phyloP scores from a whole-genome alignment of 2,797 vertebrate species.

The Cirrhinus molitorella region DNA sequence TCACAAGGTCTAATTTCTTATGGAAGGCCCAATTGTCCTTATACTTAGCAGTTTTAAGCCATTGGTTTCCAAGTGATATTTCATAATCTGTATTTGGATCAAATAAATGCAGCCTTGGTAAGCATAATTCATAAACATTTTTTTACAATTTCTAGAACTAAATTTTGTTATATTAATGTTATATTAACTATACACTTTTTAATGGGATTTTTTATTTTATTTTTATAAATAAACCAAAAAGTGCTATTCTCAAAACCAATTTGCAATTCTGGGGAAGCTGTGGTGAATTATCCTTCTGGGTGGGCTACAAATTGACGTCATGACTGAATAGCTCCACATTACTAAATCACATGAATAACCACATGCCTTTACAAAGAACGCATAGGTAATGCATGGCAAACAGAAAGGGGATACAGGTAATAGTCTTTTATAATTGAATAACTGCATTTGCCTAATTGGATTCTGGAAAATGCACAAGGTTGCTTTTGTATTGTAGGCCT shows the following conservation, averaged over 20 bases:
- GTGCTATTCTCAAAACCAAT: neutral
- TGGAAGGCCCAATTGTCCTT: neutral
- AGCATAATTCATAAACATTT: neutral
- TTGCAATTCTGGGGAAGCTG: neutral
- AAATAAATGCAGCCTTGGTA: neutral
- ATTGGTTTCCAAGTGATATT: neutral
- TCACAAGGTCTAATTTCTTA: neutral
- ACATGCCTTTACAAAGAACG: neutral
- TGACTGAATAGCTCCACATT: slow-evolving; percentile 45
- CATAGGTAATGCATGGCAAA: neutral
- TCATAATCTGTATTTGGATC: neutral
- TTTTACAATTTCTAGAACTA: neutral
- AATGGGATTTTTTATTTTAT: too few relatives aligned
- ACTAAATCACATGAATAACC: slow-evolving; percentile 61
- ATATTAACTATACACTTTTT: too few relatives aligned
- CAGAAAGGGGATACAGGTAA: neutral
- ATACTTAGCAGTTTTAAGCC: neutral
- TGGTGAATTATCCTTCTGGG: neutral
- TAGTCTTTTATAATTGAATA: neutral
- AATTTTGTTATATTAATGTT: neutral
- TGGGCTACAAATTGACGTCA: neutral
- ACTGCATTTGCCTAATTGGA: neutral
- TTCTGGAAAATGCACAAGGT: neutral
- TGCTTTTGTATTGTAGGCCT: neutral
- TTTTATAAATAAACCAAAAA: neutral